These are phyloP conservation scores for Pseudococcus jackbeardsleyi DNA, from an alignment of 2,888 invertebrate species.

Conservation along the genomic window DNA sequence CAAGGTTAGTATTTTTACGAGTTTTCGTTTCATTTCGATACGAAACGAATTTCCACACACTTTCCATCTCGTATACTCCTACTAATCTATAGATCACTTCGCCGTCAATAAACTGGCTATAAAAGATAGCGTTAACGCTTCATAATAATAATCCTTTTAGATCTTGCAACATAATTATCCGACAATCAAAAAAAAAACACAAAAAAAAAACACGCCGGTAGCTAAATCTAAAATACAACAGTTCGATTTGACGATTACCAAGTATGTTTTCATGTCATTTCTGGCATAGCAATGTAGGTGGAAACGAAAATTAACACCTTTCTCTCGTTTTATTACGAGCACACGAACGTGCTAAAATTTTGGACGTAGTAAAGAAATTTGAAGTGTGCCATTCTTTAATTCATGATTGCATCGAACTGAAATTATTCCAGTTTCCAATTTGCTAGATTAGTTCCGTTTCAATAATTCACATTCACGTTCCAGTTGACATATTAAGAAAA, in stretches of 20 bases:
- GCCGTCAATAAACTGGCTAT: neutral
- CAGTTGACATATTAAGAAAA: neutral
- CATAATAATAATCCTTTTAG: neutral
- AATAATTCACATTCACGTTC: neutral
- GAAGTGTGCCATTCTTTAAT: constrained; percentile 38
- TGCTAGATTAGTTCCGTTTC: constrained; percentile 11
- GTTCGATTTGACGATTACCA: neutral
- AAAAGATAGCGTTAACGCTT: neutral
- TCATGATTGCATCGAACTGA: neutral
- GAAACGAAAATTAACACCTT: constrained; percentile 12
- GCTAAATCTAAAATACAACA: no score
- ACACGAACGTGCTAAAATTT: constrained; percentile 6
- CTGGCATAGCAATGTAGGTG: neutral
- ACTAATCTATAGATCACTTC: neutral
- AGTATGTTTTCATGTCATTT: constrained; percentile 4
- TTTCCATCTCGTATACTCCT: neutral
- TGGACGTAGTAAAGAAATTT: neutral
- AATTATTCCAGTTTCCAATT: neutral
- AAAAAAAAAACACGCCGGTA: neutral
- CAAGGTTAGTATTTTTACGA: constrained; percentile 39
- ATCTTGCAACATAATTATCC: neutral
- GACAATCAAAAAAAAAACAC: neutral
- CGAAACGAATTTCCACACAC: neutral
- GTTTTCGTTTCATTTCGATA: neutral
- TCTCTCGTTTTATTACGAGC: neutral